Conservation (phyloP, 2,113 vertebrate genomes). For the Brachionichthys hirsutus region DNA sequence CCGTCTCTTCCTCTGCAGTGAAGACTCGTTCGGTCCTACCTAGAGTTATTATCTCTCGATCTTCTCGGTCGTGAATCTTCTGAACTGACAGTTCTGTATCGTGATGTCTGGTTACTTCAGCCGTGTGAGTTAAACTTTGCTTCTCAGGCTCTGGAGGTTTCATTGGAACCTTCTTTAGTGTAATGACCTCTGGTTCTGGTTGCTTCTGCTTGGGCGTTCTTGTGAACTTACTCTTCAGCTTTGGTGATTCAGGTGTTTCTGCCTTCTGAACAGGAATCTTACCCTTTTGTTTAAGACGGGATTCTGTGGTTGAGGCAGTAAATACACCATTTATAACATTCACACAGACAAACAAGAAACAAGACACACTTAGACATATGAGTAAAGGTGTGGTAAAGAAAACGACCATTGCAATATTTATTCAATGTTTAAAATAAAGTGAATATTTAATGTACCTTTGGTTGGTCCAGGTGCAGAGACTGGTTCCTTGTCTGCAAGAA, state of each 20-base stretch:
- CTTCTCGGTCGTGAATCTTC: constrained; percentile 50
- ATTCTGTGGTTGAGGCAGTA: constrained; percentile 51
- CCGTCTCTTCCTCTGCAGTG: constrained; percentile 29
- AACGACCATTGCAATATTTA: not conserved
- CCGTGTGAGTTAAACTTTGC: constrained; percentile 55
- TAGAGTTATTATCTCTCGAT: constrained; percentile 46
- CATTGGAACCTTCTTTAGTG: constrained; percentile 63
- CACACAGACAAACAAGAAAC: constrained; percentile 55
- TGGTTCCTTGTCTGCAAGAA: constrained; percentile 76
- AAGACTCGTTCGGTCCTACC: constrained; percentile 54
- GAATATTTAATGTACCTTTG: constrained; percentile 81
- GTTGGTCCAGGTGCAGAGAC: constrained; percentile 86
- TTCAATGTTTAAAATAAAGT: not conserved
- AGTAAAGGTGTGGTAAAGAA: not conserved
- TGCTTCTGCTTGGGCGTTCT: constrained; percentile 59
- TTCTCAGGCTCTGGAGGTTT: constrained; percentile 59
- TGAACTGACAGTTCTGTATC: constrained; percentile 46
- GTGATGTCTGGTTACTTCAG: constrained; percentile 28
- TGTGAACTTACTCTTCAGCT: constrained; percentile 66
- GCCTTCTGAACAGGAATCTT: constrained; percentile 72
- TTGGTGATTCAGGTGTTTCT: constrained; percentile 57
- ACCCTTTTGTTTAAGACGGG: constrained; percentile 76
- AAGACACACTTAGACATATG: constrained; percentile 13
- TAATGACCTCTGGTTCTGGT: constrained; percentile 61
- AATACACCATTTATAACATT: constrained; percentile 73